These are phyloP conservation scores for Canis aureus DNA, from an alignment of 2,113 vertebrate species.

Conservation along the genomic window DNA sequence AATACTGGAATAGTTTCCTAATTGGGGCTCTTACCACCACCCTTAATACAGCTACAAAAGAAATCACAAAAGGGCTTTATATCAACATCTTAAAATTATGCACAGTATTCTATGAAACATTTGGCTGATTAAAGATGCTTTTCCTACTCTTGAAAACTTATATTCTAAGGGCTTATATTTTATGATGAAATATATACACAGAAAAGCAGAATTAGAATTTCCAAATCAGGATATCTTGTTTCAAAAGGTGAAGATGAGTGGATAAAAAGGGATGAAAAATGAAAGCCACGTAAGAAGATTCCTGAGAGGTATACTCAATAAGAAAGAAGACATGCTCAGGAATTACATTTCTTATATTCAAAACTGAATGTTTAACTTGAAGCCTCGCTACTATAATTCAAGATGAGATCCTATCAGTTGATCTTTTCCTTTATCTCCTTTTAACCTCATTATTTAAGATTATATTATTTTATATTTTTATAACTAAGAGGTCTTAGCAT, in stretches of 20 bases:
- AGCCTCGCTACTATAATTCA: neutral
- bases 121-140: slow-evolving; percentile 14
- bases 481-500: neutral
- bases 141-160: neutral
- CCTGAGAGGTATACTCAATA: neutral
- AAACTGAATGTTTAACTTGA: neutral
- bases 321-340: neutral
- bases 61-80: neutral
- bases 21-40: neutral
- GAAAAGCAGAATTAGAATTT: slow-evolving; percentile 28
- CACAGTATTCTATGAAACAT: neutral
- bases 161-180: neutral
- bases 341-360: neutral
- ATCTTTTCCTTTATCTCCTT: neutral
- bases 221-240: neutral
- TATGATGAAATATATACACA: neutral
- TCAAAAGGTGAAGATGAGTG: neutral
- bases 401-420: neutral
- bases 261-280: neutral
- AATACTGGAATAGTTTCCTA: neutral
- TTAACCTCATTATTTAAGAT: slow-evolving; percentile 6
- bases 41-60: neutral
- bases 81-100: slow-evolving; percentile 1
- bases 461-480: slow-evolving; percentile 4
- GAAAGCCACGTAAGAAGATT: neutral